Conservation (phyloP, 2,797 vertebrate genomes). For the Chaunax sp. region DNA sequence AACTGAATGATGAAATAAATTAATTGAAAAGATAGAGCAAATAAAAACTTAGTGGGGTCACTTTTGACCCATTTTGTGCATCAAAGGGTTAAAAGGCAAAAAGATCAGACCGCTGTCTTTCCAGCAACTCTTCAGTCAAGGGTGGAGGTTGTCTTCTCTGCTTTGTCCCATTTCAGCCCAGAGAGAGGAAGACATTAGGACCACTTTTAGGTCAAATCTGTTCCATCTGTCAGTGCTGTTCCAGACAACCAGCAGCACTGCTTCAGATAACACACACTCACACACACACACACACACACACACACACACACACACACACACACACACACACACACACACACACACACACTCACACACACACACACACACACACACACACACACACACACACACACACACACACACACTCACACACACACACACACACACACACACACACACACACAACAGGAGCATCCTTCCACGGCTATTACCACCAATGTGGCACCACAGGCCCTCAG, state of each 20-base stretch:
- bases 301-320: too few species aligned
- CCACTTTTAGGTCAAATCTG: conserved; percentile 82
- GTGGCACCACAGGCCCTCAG: conserved; percentile 42
- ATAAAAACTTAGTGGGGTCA: too few species aligned
- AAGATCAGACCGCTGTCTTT: conserved; percentile 17
- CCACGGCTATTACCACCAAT: conserved; percentile 49
- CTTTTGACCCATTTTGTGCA: too few species aligned
- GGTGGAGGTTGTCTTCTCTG: conserved; percentile 46
- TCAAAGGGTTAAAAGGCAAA: conserved; percentile 19
- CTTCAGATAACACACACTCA: conserved; percentile 40
- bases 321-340: too few species aligned
- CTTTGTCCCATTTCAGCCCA: conserved; percentile 54
- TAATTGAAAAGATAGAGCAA: too few species aligned
- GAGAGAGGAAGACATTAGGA: conserved; percentile 65
- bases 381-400: too few species aligned
- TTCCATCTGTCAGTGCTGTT: conserved; percentile 85
- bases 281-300: conserved; percentile 35
- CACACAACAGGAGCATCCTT: conserved; percentile 37
- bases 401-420: too few species aligned
- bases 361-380: too few species aligned
- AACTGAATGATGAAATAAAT: too few species aligned
- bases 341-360: too few species aligned
- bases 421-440: too few species aligned
- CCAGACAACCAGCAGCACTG: conserved; percentile 78
- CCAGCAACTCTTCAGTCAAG: conserved; percentile 25